These are phyloP conservation scores for Takifugu bimaculatus DNA, from an alignment of 2,113 vertebrate species.

Conservation along the genomic window DNA sequence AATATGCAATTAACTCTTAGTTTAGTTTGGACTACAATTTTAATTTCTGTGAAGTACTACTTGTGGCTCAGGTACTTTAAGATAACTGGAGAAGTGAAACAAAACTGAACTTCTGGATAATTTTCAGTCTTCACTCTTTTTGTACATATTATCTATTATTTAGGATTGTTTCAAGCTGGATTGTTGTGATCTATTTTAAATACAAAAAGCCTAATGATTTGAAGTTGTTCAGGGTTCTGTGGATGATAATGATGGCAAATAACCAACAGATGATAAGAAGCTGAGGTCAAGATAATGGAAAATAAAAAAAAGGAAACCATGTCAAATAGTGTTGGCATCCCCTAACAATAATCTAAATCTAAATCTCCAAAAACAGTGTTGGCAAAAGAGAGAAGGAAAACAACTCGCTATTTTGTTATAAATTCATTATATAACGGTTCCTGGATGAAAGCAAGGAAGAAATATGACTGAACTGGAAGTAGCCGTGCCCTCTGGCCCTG, in stretches of 20 bases:
- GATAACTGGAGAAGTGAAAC: constrained; percentile 17
- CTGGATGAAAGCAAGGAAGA: constrained; percentile 51
- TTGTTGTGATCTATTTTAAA: too few relatives aligned
- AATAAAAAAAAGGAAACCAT: constrained; percentile 1
- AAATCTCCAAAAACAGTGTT: constrained; percentile 15
- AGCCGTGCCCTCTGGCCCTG: constrained; percentile 56
- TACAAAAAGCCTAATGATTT: too few relatives aligned
- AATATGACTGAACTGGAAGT: constrained; percentile 40
- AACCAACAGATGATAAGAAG: too few relatives aligned
- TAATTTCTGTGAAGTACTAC: too few relatives aligned
- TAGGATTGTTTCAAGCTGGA: too few relatives aligned
- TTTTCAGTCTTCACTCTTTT: too few relatives aligned
- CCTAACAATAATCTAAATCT: neutral
- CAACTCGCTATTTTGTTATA: constrained; percentile 35
- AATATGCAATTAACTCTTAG: neutral
- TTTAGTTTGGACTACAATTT: neutral
- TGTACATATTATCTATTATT: too few relatives aligned
- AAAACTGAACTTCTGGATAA: constrained; percentile 2
- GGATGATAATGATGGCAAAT: too few relatives aligned
- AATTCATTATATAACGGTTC: constrained; percentile 52
- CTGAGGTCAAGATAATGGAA: neutral
- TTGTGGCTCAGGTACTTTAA: neutral
- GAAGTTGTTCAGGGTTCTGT: too few relatives aligned
- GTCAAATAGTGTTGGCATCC: constrained; percentile 24
- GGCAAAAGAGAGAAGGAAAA: constrained; percentile 16